Conservation (phyloP, 2,113 vertebrate species). For the Eupsittula cactorum region DNA sequence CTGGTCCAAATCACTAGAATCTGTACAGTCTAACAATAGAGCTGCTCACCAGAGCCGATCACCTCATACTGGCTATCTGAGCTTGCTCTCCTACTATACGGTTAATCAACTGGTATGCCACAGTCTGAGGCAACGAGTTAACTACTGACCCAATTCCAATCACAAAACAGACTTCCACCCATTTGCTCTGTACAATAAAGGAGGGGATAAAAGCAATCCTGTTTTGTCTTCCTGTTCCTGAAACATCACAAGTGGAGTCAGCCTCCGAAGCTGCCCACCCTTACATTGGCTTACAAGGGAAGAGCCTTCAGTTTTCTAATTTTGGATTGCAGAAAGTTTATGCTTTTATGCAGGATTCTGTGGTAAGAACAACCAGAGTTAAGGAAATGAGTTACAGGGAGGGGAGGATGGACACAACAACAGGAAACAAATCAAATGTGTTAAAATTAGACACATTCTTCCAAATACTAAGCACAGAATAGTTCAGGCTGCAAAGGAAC, state of each 20-base stretch:
- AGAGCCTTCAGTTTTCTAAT: not conserved
- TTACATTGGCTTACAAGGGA: not conserved
- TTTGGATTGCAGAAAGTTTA: not conserved
- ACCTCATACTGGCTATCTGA: not conserved
- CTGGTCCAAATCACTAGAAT: not conserved
- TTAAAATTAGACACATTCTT: not conserved
- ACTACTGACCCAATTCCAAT: not conserved
- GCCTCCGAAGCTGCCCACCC: not conserved
- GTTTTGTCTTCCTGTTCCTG: not conserved
- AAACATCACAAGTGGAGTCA: not conserved
- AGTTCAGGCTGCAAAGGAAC: not conserved
- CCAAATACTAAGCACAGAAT: not conserved
- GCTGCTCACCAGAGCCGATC: not conserved
- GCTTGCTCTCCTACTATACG: fast-evolving
- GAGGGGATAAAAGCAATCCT: not conserved
- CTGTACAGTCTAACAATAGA: not conserved
- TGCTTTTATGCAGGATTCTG: not conserved
- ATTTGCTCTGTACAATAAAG: not conserved
- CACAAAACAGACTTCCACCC: not conserved
- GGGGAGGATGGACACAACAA: not conserved
- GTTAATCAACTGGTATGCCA: not conserved
- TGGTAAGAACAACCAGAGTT: not conserved
- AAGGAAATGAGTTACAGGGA: not conserved
- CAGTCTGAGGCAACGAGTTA: not conserved
- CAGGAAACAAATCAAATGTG: not conserved